These are phyloP conservation scores for Prosapia bicincta DNA, from an alignment of 2,888 invertebrate species.

Conservation along the genomic window DNA sequence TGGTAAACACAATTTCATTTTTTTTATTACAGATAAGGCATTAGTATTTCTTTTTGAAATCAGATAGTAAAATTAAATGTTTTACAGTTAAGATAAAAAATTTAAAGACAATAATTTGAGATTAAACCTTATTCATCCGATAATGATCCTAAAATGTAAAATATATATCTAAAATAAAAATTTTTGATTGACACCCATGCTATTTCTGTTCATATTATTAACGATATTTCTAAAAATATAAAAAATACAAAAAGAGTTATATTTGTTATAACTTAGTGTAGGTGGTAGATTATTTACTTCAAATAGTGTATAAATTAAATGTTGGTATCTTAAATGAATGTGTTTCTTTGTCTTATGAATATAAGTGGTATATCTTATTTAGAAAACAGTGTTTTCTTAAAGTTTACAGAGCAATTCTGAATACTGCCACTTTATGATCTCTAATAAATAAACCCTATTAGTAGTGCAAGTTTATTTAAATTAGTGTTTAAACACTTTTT, in stretches of 20 bases:
- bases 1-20: too few relatives aligned
- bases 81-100: too few relatives aligned
- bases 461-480: constrained; percentile 11
- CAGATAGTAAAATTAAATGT: too few relatives aligned
- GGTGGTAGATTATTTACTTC: neutral
- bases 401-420: neutral
- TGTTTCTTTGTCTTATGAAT: neutral
- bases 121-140: too few relatives aligned
- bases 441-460: neutral
- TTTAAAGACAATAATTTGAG: too few relatives aligned
- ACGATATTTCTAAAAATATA: neutral
- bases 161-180: too few relatives aligned
- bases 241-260: too few relatives aligned
- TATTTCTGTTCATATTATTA: neutral
- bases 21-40: too few relatives aligned
- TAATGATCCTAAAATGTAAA: too few relatives aligned
- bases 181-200: too few relatives aligned
- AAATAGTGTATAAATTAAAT: neutral
- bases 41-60: too few relatives aligned
- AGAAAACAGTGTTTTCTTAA: neutral
- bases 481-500: constrained; percentile 3
- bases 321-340: neutral
- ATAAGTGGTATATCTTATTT: too few relatives aligned
- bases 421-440: neutral
- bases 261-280: neutral